A percentile compares a stretch with the other conserved stretches of the same genome.
phyloP scores from a whole-genome alignment of 2,113 vertebrate species.

The Caloenas nicobarica region DNA sequence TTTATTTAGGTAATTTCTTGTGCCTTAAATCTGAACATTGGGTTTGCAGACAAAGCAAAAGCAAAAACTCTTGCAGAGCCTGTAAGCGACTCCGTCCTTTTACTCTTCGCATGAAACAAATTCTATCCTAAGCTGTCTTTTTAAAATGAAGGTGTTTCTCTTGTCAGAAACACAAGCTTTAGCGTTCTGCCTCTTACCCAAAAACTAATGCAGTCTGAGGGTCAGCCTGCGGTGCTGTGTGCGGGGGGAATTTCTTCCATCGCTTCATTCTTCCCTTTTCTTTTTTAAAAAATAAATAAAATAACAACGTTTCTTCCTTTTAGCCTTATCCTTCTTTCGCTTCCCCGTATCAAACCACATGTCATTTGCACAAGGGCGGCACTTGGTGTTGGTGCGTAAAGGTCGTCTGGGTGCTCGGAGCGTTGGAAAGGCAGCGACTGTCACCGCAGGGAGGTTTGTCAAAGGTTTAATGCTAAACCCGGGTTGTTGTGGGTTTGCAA shows the following conservation, averaged over 20 bases:
- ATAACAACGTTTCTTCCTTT: background rate
- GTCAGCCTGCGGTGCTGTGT: background rate
- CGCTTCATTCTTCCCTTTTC: background rate
- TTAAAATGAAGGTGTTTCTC: background rate
- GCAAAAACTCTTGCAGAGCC: background rate
- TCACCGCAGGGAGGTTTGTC: background rate
- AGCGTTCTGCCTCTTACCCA: background rate
- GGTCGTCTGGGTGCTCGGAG: background rate
- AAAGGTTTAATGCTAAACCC: background rate
- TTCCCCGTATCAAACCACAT: background rate
- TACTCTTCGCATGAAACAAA: background rate
- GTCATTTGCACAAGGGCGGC: background rate
- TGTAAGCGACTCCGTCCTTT: accelerated
- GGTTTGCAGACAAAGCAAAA: background rate
- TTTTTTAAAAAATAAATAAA: background rate
- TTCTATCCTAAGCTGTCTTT: background rate
- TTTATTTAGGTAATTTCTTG: background rate
- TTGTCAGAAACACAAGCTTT: background rate
- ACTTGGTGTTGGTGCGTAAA: background rate
- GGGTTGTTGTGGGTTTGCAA: background rate
- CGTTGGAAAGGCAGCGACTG: background rate
- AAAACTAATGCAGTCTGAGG: background rate
- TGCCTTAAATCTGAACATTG: background rate
- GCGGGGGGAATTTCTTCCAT: background rate
- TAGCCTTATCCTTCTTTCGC: background rate